Conservation (phyloP, 2,113 vertebrate genomes). For the Clarias batrachus region DNA sequence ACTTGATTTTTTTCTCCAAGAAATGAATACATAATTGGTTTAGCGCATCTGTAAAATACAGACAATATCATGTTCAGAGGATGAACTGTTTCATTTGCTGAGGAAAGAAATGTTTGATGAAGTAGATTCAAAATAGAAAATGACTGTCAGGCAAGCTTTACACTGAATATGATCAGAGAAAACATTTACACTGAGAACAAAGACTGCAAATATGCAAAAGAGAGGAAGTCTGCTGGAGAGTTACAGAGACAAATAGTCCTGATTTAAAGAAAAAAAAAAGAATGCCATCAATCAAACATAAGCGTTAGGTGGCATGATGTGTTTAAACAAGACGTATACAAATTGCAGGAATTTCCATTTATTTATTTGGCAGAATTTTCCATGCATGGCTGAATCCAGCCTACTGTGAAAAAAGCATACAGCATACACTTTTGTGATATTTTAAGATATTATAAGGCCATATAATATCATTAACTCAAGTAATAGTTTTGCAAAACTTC, state of each 20-base stretch:
- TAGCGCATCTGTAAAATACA: conserved; percentile 44
- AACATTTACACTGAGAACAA: conserved; percentile 65
- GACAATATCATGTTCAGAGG: conserved; percentile 42
- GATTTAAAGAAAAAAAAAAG: conserved; percentile 54
- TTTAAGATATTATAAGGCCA: conserved; percentile 3
- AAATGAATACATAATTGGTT: conserved; percentile 56
- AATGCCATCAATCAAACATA: conserved; percentile 27
- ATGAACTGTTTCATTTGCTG: conserved; percentile 40
- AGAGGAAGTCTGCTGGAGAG: conserved; percentile 58
- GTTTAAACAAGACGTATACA: conserved; percentile 61
- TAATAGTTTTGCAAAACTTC: background rate
- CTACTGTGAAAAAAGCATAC: background rate
- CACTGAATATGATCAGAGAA: conserved; percentile 67
- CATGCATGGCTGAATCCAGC: conserved; percentile 58
- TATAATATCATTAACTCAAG: background rate
- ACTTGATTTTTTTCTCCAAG: conserved; percentile 17
- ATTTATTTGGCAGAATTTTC: conserved; percentile 62
- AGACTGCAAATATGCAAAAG: conserved; percentile 57
- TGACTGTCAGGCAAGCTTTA: conserved; percentile 57
- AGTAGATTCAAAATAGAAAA: conserved; percentile 51
- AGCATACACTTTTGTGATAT: conserved; percentile 10
- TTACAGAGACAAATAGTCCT: conserved; percentile 66
- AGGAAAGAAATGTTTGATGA: conserved; percentile 52
- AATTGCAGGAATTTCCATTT: conserved; percentile 57
- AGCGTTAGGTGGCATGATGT: conserved; percentile 51